A percentile compares a stretch with the other conserved stretches of the same genome.
These are phyloP conservation scores for Microtus pennsylvanicus DNA, from an alignment of 2,113 vertebrate genomes.

Conservation along the genomic window DNA sequence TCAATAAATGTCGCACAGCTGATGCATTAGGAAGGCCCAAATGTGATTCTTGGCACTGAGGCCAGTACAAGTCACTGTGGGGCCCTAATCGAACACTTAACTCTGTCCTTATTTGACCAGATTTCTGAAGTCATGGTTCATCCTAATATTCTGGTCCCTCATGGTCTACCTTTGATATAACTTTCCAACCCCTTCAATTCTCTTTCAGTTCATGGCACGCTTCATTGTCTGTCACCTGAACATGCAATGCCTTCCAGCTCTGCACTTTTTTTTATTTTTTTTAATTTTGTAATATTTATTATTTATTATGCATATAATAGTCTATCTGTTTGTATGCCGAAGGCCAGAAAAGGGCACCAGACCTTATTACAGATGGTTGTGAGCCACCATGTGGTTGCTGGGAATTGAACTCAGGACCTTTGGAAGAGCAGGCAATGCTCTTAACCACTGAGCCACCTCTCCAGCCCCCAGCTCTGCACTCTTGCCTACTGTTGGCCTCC, in stretches of 20 bases:
- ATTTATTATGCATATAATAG: no score
- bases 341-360: no score
- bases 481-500: not conserved
- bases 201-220: not conserved
- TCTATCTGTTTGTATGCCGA: no score
- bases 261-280: no score
- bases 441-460: no score
- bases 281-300: no score
- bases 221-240: not conserved
- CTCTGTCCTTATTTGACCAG: not conserved
- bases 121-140: not conserved
- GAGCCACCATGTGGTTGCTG: no score
- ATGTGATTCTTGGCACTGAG: accelerated
- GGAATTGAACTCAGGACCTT: no score
- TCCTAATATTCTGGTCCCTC: not conserved
- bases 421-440: no score
- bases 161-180: accelerated
- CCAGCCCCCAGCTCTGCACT: accelerated
- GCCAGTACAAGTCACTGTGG: accelerated
- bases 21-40: no score
- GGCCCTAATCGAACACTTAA: not conserved
- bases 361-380: no score
- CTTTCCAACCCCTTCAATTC: not conserved
- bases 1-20: not conserved
- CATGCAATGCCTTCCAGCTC: accelerated